These are phyloP conservation scores for Rugalucina vietnamica DNA, from an alignment of 2,888 invertebrate genomes.

Conservation along the genomic window DNA sequence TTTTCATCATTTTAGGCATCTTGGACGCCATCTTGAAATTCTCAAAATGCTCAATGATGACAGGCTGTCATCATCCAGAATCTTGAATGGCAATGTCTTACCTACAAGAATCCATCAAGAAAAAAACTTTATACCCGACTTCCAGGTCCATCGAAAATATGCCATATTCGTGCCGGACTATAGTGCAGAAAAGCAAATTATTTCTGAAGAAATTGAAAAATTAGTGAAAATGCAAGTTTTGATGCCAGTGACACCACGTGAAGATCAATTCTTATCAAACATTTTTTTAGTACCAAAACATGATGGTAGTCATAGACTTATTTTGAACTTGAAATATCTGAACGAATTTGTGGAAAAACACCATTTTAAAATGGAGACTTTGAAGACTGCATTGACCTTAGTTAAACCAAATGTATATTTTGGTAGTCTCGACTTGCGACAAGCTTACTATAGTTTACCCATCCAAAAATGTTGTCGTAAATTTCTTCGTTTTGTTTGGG, in stretches of 20 bases:
- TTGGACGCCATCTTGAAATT: no score
- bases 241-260: neutral
- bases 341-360: neutral
- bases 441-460: neutral
- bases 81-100: no score
- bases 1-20: no score
- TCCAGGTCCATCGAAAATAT: no score
- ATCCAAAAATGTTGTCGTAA: neutral
- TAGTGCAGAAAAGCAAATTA: neutral
- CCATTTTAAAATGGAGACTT: neutral
- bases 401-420: slow-evolving; percentile 1
- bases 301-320: slow-evolving; percentile 28
- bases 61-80: no score
- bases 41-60: no score
- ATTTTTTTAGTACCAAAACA: slow-evolving; percentile 44
- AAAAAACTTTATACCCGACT: no score
- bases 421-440: neutral
- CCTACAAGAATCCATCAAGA: no score
- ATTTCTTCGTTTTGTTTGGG: slow-evolving; percentile 7
- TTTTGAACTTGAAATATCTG: neutral
- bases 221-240: neutral
- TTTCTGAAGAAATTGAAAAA: slow-evolving; percentile 6
- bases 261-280: slow-evolving; percentile 23
- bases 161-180: no score
- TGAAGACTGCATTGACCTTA: neutral